Conservation (phyloP, 2,797 vertebrate species). For the Pempheris klunzingeri region DNA sequence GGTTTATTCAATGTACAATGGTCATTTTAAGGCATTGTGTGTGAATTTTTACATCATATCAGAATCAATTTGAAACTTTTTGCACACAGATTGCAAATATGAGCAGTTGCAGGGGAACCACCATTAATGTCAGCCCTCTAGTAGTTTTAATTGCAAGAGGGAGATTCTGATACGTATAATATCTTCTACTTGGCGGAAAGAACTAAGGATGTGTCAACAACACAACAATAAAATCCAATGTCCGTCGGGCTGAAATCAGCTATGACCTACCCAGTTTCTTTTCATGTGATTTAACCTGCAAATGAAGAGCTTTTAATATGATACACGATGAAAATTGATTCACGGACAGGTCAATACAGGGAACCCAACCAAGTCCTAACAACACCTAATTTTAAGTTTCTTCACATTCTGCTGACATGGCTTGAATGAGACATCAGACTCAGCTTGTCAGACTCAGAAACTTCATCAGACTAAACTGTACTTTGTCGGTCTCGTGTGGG, state of each 20-base stretch:
- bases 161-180: neutral
- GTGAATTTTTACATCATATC: neutral
- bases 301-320: neutral
- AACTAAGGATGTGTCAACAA: neutral
- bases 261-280: neutral
- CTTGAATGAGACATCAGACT: too few relatives aligned
- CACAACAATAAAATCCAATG: too few relatives aligned
- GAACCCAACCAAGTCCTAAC: neutral
- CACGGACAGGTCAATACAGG: too few relatives aligned
- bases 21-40: neutral
- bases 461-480: neutral
- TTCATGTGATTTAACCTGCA: neutral
- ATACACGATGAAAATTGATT: neutral
- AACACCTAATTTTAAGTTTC: neutral
- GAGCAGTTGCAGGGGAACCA: neutral
- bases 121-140: neutral
- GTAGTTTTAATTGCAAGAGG: neutral
- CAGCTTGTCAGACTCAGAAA: neutral
- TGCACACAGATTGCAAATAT: neutral
- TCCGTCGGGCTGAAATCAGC: neutral
- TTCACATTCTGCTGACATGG: too few relatives aligned
- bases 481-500: neutral
- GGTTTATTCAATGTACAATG: neutral
- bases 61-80: neutral
- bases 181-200: neutral